Base-by-base conservation (phyloP, 2,113 vertebrate genomes). In the Platysteira castanea region DNA sequence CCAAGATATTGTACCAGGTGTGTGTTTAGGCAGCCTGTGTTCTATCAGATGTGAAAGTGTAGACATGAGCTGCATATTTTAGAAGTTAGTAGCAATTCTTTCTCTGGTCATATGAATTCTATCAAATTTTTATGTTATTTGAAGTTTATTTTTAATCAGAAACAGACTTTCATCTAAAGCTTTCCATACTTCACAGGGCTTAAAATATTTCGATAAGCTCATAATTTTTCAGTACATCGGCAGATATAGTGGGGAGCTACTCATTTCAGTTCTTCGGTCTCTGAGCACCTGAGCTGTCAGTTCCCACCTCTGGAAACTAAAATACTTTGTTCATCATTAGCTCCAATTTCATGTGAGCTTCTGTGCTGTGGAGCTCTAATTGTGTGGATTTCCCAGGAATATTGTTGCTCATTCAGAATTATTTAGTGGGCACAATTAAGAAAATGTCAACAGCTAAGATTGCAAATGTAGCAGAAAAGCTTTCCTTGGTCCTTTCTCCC, bases 131-230 rank as follows among this genome's bases (percentile, higher is more conserved):
- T 59, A 31, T 71, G 44, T 63, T 89, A 19, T 4, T 64, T 64
- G 35, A 84, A 90, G 76, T 92, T 54, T 75, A 61, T 80, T 84
- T 96, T 76, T 89, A 84, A 94, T 84, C 56, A 78, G 59, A 90
- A 96, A 35, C 60, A 90, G 82, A 13, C 39, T 90, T 87, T 77
- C 30, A 30, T 82, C 54, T 89, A n/a, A 91, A 85, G 68, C 39
- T 80, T 74, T 76, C 56, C 4, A 2, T 70, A 10, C 37, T 64
- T 78, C 52, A 50, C 27, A 41, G 49, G 46, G 46, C 46, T 85
- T 84, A 23, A 67, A 95, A 47, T 81, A 44, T 42, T 96, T 91
- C 84, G 21, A 33, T 84, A 59, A 70, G 31, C 21, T 67, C 19
- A 0, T 83, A 0, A 3, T 53, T 87, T 90, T 84, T 69, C 42